Percentiles rank a stretch among this genome's conserved stretches.
Evolutionary conservation across 2,888 invertebrate genomes (phyloP).

Genomic region (Drosophila niveifrons): DNA sequence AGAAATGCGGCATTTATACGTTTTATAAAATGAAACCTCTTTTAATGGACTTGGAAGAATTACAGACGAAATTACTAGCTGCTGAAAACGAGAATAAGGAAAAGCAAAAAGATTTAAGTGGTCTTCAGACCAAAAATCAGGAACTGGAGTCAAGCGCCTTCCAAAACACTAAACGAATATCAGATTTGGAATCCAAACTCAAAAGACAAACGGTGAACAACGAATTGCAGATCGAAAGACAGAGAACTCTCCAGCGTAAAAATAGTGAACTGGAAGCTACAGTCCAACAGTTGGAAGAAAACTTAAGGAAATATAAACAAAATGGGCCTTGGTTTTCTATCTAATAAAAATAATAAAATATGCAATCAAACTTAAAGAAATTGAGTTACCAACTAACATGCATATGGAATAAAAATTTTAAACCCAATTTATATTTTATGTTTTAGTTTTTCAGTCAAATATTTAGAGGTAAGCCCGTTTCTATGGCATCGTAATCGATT

Average conservation of each 20-base stretch:
- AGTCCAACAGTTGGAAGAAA: no score
- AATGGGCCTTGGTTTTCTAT: no score
- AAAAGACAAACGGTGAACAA: no score
- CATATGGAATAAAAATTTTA: slow-evolving; percentile 34
- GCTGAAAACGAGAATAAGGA: neutral
- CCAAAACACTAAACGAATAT: neutral
- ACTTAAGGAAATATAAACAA: no score
- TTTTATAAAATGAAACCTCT: slow-evolving; percentile 16
- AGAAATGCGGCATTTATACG: slow-evolving; percentile 6
- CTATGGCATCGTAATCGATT: slow-evolving; percentile 60
- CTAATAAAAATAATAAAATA: no score
- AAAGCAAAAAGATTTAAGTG: no score
- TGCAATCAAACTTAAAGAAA: no score
- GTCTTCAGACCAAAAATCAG: no score
- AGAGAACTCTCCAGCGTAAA: no score
- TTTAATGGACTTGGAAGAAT: neutral
- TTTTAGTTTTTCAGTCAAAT: slow-evolving; percentile 44
- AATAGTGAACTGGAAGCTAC: no score
- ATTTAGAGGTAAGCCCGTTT: slow-evolving; percentile 34
- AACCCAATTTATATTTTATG: slow-evolving; percentile 34
- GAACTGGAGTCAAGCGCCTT: no score
- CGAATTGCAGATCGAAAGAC: no score
- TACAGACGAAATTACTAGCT: neutral
- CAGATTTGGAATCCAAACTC: neutral
- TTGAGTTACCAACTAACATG: slow-evolving; percentile 7